Percentiles rank a stretch among this genome's conserved stretches.
phyloP scores from a whole-genome alignment of 2,113 vertebrate species.

The Grus americana region DNA sequence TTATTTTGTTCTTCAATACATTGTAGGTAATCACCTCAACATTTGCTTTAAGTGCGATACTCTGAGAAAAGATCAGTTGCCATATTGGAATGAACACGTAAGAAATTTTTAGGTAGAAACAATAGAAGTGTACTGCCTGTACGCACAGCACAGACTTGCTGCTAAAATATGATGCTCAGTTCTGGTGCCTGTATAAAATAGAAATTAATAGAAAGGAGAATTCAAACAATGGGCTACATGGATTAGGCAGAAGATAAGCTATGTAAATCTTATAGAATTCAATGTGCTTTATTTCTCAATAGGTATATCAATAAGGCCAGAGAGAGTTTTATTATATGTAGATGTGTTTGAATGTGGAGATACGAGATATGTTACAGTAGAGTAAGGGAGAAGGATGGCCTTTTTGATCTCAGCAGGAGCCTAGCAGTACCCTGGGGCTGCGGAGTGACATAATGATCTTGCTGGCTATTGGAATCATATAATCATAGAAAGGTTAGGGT shows the following conservation, averaged over 20 bases:
- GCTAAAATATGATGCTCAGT: background rate
- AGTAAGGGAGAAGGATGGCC: background rate
- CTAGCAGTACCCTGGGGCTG: background rate
- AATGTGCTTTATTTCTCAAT: background rate
- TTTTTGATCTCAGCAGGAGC: background rate
- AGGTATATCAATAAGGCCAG: background rate
- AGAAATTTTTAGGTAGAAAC: background rate
- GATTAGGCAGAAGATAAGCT: background rate
- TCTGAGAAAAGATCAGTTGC: background rate
- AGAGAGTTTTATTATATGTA: background rate
- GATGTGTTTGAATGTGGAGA: background rate
- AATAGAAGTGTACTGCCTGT: background rate
- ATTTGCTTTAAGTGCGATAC: background rate
- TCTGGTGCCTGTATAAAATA: background rate
- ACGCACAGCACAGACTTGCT: background rate
- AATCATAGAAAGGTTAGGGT: too few species aligned
- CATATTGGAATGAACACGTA: background rate
- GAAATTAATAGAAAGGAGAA: background rate
- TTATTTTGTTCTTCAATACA: background rate
- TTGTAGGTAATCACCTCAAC: background rate
- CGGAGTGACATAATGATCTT: background rate
- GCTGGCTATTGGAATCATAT: background rate
- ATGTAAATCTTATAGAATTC: background rate
- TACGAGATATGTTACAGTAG: background rate
- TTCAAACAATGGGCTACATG: background rate